A percentile compares a stretch with the other conserved stretches of the same genome.
Conservation (phyloP, 2,113 vertebrate species). For the cat (Felis catus) region F.catus_Fca126_mat1.0 CM031413.1:132825501-132826000, state of each 20-base stretch:
- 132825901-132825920: background rate
- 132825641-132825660: background rate
- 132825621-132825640: background rate
- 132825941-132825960: slow-evolving; percentile 18
- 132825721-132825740: background rate
- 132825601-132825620: background rate
- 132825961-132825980: background rate
- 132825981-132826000: background rate
- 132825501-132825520: slow-evolving; percentile 38
- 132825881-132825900: background rate
- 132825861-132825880: background rate
- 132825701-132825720: background rate
- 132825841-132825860: background rate
- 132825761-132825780: background rate
- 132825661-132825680: background rate
- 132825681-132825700: background rate
- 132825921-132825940: background rate
- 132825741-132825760: background rate
- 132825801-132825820: background rate
- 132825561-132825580: background rate
- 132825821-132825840: background rate
- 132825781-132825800: background rate
- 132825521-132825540: slow-evolving; percentile 1
- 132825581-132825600: background rate
- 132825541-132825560: background rate